phyloP scores from a whole-genome alignment of 2,888 invertebrate species.

The Phyto melanocephala region DNA sequence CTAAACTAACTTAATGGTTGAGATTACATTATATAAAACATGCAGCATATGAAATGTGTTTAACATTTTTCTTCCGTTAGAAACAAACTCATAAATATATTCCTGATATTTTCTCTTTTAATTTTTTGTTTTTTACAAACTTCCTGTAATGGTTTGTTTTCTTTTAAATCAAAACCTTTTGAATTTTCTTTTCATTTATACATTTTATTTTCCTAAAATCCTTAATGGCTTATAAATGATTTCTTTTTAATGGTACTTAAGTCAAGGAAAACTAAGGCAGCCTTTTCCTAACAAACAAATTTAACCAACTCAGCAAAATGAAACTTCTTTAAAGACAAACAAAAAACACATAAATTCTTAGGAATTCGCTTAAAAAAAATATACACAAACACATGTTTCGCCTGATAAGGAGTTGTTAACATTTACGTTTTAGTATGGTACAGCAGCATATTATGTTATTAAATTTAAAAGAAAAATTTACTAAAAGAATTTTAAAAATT shows the following conservation, averaged over 20 bases:
- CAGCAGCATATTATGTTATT: too few relatives aligned
- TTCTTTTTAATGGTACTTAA: not conserved
- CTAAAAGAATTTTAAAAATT: too few relatives aligned
- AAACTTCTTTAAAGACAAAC: not conserved
- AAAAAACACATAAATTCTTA: not conserved
- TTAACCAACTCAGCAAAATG: not conserved
- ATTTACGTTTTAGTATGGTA: not conserved
- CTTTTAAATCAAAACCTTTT: not conserved
- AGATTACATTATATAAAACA: not conserved
- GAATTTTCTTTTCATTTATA: not conserved
- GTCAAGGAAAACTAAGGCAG: not conserved
- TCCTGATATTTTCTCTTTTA: not conserved
- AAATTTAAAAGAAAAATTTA: too few relatives aligned
- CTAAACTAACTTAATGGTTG: not conserved
- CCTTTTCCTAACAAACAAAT: too few relatives aligned
- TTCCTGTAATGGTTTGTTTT: not conserved
- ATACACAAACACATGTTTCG: not conserved
- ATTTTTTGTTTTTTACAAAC: not conserved
- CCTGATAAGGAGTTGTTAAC: not conserved
- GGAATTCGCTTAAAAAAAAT: not conserved
- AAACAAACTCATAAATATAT: too few relatives aligned
- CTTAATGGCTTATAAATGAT: conserved; percentile 44
- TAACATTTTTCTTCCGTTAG: too few relatives aligned
- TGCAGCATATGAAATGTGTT: not conserved
- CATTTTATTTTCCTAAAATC: not conserved